Conservation (phyloP, 2,888 invertebrate genomes). For the Sthenelais limicola region DNA sequence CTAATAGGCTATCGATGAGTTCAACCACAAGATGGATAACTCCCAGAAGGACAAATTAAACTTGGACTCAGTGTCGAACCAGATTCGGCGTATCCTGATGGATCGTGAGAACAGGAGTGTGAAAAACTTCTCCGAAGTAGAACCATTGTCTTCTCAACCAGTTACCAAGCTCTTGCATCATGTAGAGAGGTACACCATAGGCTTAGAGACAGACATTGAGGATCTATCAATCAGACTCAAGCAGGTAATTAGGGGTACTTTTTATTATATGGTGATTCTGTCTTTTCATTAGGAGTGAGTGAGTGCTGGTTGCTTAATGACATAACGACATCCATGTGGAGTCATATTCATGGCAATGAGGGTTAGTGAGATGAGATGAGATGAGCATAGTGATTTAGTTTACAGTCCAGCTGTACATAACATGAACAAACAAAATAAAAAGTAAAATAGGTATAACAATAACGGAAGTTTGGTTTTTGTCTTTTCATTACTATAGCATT, state of each 20-base stretch:
- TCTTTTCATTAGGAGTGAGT: neutral
- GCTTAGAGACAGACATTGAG: slow-evolving; percentile 58
- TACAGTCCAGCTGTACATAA: no score
- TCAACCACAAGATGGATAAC: slow-evolving; percentile 38
- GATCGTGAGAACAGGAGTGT: slow-evolving; percentile 61
- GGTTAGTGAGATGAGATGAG: no score
- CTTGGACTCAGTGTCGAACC: slow-evolving; percentile 44
- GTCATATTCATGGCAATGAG: no score
- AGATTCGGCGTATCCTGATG: slow-evolving; percentile 59
- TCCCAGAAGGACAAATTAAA: no score
- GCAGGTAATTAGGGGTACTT: no score
- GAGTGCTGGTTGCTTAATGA: no score
- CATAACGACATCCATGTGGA: no score
- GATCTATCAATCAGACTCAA: slow-evolving; percentile 53
- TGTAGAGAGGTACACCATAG: slow-evolving; percentile 63
- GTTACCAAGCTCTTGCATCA: slow-evolving; percentile 62
- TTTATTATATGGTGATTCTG: neutral
- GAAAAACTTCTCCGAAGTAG: slow-evolving; percentile 60
- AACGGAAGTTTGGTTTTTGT: no score
- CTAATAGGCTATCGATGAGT: slow-evolving; percentile 52
- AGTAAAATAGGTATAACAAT: no score
- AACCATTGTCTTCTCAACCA: slow-evolving; percentile 59
- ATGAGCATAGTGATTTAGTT: no score
- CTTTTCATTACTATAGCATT: no score
- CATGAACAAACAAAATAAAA: no score